Percentiles rank a stretch among this genome's conserved stretches.
Conservation (phyloP, 2,797 vertebrate species). For the Gambusia yucatana region DNA sequence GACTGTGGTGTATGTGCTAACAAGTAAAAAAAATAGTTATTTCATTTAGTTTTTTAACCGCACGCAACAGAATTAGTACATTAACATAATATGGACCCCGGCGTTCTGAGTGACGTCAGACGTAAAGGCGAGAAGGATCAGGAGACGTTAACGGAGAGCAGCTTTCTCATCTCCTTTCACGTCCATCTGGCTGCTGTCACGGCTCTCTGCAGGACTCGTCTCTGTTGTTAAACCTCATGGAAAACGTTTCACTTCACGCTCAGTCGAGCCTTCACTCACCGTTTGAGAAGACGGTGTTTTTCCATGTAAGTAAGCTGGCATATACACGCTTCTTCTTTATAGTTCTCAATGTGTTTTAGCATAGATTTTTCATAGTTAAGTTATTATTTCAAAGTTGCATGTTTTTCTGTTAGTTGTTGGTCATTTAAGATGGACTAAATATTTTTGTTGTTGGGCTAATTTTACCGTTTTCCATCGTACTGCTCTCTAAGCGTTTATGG, state of each 20-base stretch:
- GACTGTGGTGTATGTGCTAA: not conserved
- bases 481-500: conserved; percentile 32
- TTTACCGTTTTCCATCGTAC: not conserved
- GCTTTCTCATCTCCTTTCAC: conserved; percentile 12
- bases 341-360: not conserved
- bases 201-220: not conserved
- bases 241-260: conserved; percentile 6
- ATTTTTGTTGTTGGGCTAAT: not conserved
- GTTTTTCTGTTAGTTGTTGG: too few relatives aligned
- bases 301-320: conserved; percentile 52
- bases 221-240: conserved; percentile 14
- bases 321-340: conserved; percentile 4
- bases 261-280: conserved; percentile 20
- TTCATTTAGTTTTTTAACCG: not conserved
- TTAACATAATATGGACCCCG: not conserved
- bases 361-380: not conserved
- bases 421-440: not conserved
- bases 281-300: conserved; percentile 34
- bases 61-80: not conserved
- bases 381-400: not conserved
- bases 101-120: conserved; percentile 64
- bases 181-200: conserved; percentile 40
- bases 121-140: conserved; percentile 48
- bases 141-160: conserved; percentile 29
- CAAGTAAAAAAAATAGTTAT: not conserved